Conservation (phyloP, 2,797 vertebrate genomes). For the Peromyscus aztecus region DNA sequence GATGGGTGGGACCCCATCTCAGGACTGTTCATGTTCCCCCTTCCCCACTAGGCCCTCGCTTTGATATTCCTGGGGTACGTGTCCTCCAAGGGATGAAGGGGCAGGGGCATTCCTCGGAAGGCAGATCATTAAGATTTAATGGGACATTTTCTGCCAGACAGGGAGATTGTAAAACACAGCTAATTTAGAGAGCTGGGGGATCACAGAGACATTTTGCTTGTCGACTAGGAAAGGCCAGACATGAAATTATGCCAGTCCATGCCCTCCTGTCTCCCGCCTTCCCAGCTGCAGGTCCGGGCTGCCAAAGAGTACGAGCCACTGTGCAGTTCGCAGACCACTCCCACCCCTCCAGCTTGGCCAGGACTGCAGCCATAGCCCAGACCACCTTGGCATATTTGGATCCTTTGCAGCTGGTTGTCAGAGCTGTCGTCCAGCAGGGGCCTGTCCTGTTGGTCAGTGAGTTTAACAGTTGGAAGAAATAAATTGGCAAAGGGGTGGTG, state of each 20-base stretch:
- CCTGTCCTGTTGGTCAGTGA: background rate
- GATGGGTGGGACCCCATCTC: background rate
- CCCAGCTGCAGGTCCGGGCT: background rate
- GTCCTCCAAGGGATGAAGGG: background rate
- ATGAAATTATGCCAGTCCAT: constrained; percentile 60
- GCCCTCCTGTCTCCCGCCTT: background rate
- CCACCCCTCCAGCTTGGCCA: background rate
- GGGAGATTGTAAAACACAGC: constrained; percentile 60
- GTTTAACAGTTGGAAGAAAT: background rate
- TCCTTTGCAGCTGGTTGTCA: background rate
- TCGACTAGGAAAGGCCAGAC: constrained; percentile 65
- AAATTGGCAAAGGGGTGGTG: background rate
- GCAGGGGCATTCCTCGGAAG: constrained; percentile 62
- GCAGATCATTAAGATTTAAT: constrained; percentile 75
- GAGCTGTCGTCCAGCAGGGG: background rate
- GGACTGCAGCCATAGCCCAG: background rate
- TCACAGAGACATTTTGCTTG: constrained; percentile 66
- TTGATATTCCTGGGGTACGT: background rate
- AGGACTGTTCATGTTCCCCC: background rate
- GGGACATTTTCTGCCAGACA: constrained; percentile 64
- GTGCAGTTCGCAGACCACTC: no score
- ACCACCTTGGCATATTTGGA: background rate
- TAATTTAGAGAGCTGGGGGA: constrained; percentile 73
- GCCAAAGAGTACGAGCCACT: background rate
- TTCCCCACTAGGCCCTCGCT: background rate